These are phyloP conservation scores for Ormyrus thymus DNA, from an alignment of 2,888 invertebrate genomes.

Conservation along the genomic window DNA sequence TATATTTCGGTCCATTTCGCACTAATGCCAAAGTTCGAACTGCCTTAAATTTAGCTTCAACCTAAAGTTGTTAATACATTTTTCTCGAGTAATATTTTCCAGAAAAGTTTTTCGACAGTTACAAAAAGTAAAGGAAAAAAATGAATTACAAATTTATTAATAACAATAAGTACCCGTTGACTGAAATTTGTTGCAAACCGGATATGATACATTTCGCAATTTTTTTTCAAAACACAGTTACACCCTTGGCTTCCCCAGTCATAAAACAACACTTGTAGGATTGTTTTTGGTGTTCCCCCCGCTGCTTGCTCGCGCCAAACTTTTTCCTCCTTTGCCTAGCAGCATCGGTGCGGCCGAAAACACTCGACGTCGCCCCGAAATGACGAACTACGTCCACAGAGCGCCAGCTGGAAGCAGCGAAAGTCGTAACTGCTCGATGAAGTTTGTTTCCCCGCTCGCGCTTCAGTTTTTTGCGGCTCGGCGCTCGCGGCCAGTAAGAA, in stretches of 20 bases:
- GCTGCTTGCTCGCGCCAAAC: not conserved
- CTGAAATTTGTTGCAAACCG: too few species aligned
- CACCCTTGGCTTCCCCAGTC: not conserved
- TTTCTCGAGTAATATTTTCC: not conserved
- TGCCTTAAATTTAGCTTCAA: too few species aligned
- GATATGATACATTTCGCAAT: too few species aligned
- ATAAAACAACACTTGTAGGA: slow-evolving; percentile 44
- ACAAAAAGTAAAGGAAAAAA: not conserved
- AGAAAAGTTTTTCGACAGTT: not conserved
- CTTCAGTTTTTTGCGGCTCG: not conserved
- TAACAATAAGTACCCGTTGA: slow-evolving; percentile 22
- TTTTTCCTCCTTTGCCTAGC: slow-evolving; percentile 5
- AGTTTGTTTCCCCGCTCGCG: slow-evolving; percentile 4
- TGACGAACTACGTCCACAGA: too few species aligned
- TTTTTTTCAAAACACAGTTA: too few species aligned
- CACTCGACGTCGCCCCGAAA: not conserved
- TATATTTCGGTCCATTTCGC: too few species aligned
- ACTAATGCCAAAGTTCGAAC: too few species aligned
- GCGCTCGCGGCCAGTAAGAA: not conserved
- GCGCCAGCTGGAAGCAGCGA: too few species aligned
- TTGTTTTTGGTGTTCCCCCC: slow-evolving; percentile 14
- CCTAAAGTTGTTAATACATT: not conserved
- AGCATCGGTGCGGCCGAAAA: not conserved
- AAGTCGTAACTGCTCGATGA: slow-evolving; percentile 1
- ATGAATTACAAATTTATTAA: too few species aligned